Evolutionary conservation across 2,888 invertebrate genomes (phyloP), one percentile per base, ranked within the genome.

Genomic region (Hemaris fuciformis): DNA sequence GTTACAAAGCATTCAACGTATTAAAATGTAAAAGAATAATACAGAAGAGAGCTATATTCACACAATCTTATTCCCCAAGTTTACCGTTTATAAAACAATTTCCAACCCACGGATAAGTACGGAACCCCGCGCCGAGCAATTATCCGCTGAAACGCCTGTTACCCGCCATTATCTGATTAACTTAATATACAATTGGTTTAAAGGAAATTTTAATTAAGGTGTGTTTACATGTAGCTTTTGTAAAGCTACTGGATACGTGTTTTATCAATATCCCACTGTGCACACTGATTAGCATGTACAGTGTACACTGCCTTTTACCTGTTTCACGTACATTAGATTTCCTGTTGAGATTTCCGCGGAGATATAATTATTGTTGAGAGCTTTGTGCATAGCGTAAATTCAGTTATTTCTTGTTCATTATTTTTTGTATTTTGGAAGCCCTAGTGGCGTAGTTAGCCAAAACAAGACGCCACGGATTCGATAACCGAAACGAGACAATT

Each of bases 101-200:
- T 61, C 46, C 57, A 57, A 38, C 45, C 59, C 59, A 41, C 56
- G 62, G 59, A 59, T 59, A 45, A 59, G 56, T 57, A 62, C 57
- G 45, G 57, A 43, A 72, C 72, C 79, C 77, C 73, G 61, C 71
- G 73, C 70, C 69, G 65, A 72, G 75, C 77, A 83, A 81, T 83
- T 83, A 82, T 75, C 77, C 77, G 63, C 67, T 67, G 72, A 76
- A 82, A 79, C 76, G 78, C 78, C 73, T 76, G 77, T 80, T 80
- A 77, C 74, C 75, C 75, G 70, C 72, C 74, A 78, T 79, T 79
- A 82, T 77, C 75, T 78, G 80, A 83, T 83, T 82, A 83, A 81
- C 81, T 77, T 79, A 81, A 81, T 80, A 80, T 72, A 80, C 81
- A 81, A 83, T 83, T 84, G 83, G 76, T 79, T 73, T 70, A 72